Conservation (phyloP, 2,797 vertebrate genomes). For the Chrysocyon brachyurus region DNA sequence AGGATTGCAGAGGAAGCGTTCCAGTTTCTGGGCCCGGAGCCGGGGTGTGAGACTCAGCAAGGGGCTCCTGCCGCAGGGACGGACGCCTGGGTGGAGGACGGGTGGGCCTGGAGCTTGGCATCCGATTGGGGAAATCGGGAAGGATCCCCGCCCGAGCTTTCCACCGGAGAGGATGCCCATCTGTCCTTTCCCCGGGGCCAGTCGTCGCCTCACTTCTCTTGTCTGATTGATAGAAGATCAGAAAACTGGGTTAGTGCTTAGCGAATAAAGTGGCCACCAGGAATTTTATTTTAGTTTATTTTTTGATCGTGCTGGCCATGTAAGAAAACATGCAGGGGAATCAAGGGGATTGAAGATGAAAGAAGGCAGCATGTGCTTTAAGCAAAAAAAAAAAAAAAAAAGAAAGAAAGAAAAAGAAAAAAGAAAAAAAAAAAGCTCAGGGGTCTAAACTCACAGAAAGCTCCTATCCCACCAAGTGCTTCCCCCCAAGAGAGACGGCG, state of each 20-base stretch:
- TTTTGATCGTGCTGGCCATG: neutral
- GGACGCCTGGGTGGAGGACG: neutral
- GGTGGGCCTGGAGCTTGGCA: neutral
- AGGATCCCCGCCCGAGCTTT: neutral
- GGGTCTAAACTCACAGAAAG: neutral
- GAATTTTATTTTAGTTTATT: neutral
- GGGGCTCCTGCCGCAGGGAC: neutral
- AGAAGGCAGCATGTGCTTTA: fast-evolving
- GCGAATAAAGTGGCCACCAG: neutral
- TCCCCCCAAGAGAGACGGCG: neutral
- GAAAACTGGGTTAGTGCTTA: neutral
- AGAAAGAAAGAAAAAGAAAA: too few species aligned
- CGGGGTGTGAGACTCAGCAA: neutral
- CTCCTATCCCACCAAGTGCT: neutral
- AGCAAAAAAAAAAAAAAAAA: neutral
- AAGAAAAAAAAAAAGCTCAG: neutral
- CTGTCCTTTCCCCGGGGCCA: neutral
- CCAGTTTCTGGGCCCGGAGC: neutral
- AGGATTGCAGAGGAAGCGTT: neutral
- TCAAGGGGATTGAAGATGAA: neutral
- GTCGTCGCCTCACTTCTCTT: neutral
- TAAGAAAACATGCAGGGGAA: neutral
- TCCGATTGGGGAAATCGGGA: neutral
- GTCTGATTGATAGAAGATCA: neutral
- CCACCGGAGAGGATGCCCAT: neutral